These are phyloP conservation scores for Maylandia zebra DNA, from an alignment of 2,113 vertebrate species.

Conservation along the genomic window DNA sequence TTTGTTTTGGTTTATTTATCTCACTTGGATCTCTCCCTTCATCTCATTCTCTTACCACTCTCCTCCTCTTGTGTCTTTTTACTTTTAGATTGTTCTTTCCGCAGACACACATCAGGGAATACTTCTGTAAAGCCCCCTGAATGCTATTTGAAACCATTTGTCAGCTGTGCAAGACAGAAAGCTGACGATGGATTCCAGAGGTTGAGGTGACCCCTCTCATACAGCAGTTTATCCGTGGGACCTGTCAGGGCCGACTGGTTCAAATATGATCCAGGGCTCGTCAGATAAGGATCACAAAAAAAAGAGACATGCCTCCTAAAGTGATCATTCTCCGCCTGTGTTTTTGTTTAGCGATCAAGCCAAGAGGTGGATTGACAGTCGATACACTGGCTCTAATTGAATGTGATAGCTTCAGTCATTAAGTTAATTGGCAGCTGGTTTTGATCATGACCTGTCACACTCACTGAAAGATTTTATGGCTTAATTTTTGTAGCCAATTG, in stretches of 20 bases:
- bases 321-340: conserved; percentile 45
- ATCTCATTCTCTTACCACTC: background rate
- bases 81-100: background rate
- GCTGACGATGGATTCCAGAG: conserved; percentile 64
- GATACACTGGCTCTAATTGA: conserved; percentile 52
- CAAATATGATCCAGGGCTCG: conserved; percentile 48
- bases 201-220: conserved; percentile 55
- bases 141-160: conserved; percentile 58
- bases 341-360: conserved; percentile 46
- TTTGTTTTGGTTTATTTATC: conserved; percentile 45
- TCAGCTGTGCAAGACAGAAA: conserved; percentile 55
- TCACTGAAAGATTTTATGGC: conserved; percentile 48
- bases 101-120: conserved; percentile 30
- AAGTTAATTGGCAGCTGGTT: conserved; percentile 68
- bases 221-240: conserved; percentile 51
- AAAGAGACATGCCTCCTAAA: conserved; percentile 53
- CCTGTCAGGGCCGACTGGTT: conserved; percentile 44
- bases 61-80: background rate
- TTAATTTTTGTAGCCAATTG: conserved; percentile 41
- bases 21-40: conserved; percentile 14
- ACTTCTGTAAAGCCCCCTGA: conserved; percentile 31
- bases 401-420: conserved; percentile 66
- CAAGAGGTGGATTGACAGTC: conserved; percentile 47
- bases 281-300: conserved; percentile 67
- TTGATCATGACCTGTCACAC: conserved; percentile 49